Evolutionary conservation across 2,888 invertebrate species (phyloP).

Genomic region (Taenaris catops): DNA sequence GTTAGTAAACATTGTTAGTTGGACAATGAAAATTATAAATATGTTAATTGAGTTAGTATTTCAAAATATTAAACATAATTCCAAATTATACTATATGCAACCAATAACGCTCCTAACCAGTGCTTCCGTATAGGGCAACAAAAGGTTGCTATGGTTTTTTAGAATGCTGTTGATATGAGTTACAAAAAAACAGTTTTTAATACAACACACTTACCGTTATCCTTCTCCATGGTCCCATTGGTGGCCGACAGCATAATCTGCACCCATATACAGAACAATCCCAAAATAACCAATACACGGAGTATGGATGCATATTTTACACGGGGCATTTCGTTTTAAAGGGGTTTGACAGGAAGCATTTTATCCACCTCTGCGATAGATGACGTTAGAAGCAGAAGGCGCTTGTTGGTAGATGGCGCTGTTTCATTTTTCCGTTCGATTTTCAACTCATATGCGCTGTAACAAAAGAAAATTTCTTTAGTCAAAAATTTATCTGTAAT

Average conservation of each 20-base stretch:
- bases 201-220: slow-evolving; percentile 49
- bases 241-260: slow-evolving; percentile 68
- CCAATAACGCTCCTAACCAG: too few relatives aligned
- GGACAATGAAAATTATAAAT: too few relatives aligned
- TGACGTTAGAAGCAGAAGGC: slow-evolving; percentile 16
- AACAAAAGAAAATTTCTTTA: too few relatives aligned
- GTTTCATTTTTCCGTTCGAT: slow-evolving; percentile 7
- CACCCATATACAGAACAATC: slow-evolving; percentile 63
- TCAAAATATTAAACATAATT: too few relatives aligned
- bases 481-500: too few relatives aligned
- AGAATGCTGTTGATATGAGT: too few relatives aligned
- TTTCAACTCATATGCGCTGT: background rate
- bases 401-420: slow-evolving; percentile 19
- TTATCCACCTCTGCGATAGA: slow-evolving; percentile 17
- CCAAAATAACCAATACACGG: slow-evolving; percentile 57
- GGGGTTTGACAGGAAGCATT: slow-evolving; percentile 12
- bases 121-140: too few relatives aligned
- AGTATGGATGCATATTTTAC: slow-evolving; percentile 64
- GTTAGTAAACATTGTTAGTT: too few relatives aligned
- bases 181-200: too few relatives aligned
- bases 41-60: too few relatives aligned
- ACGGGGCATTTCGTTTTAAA: slow-evolving; percentile 59
- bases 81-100: too few relatives aligned
- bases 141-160: too few relatives aligned
- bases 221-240: slow-evolving; percentile 49